Evolutionary conservation across 2,113 vertebrate species (phyloP), one percentile per base, ranked within the genome.

Genomic region (Erpornis zantholeuca): DNA sequence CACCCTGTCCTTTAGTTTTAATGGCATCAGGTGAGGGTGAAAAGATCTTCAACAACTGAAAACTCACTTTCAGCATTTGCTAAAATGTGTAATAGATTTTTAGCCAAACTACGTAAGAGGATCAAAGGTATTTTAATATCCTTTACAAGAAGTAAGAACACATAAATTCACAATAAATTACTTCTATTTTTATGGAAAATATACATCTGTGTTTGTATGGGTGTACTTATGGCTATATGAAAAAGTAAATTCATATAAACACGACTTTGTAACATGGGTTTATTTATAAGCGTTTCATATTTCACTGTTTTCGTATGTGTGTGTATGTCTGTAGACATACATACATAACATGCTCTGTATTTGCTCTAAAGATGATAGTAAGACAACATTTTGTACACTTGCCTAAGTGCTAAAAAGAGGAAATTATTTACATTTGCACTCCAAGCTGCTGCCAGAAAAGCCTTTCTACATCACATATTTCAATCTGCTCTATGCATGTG

Each of bases 391-490:
- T 94, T 63, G 59, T 47, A 38, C 36, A 35, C 27, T 91, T 7
- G 7, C 33, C 33, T 72, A 73, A 69, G 78, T 86, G 82, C 73
- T 89, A 91, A 77, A 82, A 94, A 72, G 82, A 77, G 82, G 76
- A 96, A 77, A 88, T 90, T 3, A 89, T 94, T 95, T 88, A 91
- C 84, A 95, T 77, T 61, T 82, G 27, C 35, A 33, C 72, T 88
- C 50, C 27, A 59, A 91, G 78, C 63, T 90, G 47, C 79, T 86
- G 87, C 56, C 18, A 7, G 84, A 91, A 95, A 86, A 87, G 42
- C 45, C 57, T 90, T 91, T 77, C 85, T 82, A 61, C 87, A 93
- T 92, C 78, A 76, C 50, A 65, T 90, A 92, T 92, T 93, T 94
- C 87, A 95, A 92, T 85, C 89, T 87, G 75, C 57, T 72, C 12